Evolutionary conservation across 2,888 invertebrate genomes (phyloP).

Genomic region (Euproctis similis): DNA sequence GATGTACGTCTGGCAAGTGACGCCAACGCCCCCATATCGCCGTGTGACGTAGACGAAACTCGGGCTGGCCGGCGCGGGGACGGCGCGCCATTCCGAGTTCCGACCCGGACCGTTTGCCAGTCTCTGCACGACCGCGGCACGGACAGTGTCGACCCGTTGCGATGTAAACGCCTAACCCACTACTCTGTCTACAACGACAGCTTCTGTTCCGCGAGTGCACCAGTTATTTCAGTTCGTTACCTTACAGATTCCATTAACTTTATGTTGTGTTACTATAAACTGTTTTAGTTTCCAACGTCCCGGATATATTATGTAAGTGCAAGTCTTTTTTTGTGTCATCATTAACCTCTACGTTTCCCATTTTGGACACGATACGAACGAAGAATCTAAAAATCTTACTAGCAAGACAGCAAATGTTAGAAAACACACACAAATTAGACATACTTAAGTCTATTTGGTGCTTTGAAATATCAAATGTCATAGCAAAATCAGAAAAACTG

Average conservation of each 20-base stretch:
- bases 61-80: conserved; percentile 3
- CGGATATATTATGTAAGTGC: conserved; percentile 62
- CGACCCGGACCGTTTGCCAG: conserved; percentile 34
- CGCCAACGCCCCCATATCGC: conserved; percentile 50
- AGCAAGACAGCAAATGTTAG: conserved; percentile 39
- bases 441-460: too few species aligned
- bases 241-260: conserved; percentile 41
- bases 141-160: conserved; percentile 69
- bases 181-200: conserved; percentile 69
- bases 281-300: conserved; percentile 34
- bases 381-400: conserved; percentile 17
- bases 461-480: conserved; percentile 12
- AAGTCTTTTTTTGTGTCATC: conserved; percentile 56
- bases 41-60: conserved; percentile 20
- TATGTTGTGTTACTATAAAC: conserved; percentile 45
- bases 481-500: too few species aligned
- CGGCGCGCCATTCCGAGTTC: conserved; percentile 13
- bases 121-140: conserved; percentile 70
- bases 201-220: conserved; percentile 51
- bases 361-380: conserved; percentile 46
- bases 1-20: conserved; percentile 44
- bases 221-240: conserved; percentile 42
- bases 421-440: conserved; percentile 23
- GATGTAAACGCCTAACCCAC: conserved; percentile 68
- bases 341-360: conserved; percentile 44